A percentile compares a stretch with the other conserved stretches of the same genome.
Conservation (phyloP, 37 sponge, comb jelly and placozoan genomes). For the Halichondria panicea region DNA sequence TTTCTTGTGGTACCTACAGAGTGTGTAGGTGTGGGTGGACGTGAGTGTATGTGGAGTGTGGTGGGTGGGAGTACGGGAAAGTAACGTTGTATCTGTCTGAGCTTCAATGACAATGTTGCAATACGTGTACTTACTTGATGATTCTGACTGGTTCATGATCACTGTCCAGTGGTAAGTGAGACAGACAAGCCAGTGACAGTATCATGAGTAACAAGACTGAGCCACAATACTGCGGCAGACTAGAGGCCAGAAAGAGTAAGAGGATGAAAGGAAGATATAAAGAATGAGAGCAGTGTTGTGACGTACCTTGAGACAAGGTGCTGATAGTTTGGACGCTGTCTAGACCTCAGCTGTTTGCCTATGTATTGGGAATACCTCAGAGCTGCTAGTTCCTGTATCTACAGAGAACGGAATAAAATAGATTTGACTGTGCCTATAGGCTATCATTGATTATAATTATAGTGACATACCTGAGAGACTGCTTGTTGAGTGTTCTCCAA, state of each 20-base stretch:
- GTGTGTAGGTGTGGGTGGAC: background rate
- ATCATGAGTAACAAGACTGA: background rate
- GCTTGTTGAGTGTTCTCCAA: constrained; percentile 10
- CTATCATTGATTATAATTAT: background rate
- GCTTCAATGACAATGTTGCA: background rate
- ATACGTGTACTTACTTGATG: background rate
- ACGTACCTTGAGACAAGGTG: constrained; percentile 36
- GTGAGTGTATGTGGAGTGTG: background rate
- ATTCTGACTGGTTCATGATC: no score
- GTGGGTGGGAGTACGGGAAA: background rate
- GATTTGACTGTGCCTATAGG: background rate
- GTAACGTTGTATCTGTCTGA: background rate
- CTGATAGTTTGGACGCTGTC: constrained; percentile 71
- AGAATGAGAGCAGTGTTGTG: no score
- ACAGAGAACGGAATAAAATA: background rate
- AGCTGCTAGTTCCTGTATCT: constrained; percentile 33
- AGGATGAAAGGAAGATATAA: background rate
- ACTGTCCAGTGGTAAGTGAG: no score
- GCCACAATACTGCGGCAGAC: no score
- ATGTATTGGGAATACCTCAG: constrained; percentile 24
- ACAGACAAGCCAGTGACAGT: no score
- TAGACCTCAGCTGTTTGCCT: constrained; percentile 36
- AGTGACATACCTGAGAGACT: constrained; percentile 39
- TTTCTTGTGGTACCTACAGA: constrained; percentile 55
- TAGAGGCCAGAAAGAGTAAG: background rate